Evolutionary conservation across 2,113 vertebrate genomes (phyloP).

Genomic region (Ctenodactylus gundi): DNA sequence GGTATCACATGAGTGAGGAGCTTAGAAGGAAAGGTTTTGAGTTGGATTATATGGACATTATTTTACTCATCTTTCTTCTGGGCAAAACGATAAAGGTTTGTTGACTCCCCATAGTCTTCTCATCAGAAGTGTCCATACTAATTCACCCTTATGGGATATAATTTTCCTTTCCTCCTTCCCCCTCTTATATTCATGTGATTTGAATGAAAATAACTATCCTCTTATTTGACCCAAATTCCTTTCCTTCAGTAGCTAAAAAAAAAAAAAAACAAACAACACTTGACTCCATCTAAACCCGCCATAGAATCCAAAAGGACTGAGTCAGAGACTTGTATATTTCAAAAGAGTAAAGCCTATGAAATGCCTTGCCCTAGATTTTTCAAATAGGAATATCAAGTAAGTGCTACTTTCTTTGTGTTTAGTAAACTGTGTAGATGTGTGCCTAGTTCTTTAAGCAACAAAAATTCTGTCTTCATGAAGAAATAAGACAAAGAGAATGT

Average conservation of each 20-base stretch:
- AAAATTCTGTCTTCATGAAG: not conserved
- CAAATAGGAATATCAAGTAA: not conserved
- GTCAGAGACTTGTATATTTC: not conserved
- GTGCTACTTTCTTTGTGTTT: not conserved
- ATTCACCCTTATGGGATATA: not conserved
- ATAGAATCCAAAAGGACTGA: not conserved
- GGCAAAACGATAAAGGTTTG: not conserved
- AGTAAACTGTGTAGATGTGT: not conserved
- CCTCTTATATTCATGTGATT: not conserved
- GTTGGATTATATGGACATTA: not conserved
- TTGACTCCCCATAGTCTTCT: not conserved
- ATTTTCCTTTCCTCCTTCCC: not conserved
- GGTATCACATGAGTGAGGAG: not conserved
- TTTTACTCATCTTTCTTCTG: slow-evolving; percentile 10
- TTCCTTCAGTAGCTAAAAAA: not conserved
- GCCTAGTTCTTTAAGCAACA: not conserved
- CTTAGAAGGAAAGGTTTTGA: not conserved
- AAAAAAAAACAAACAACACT: not conserved
- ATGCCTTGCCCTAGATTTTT: not conserved
- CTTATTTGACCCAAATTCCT: not conserved
- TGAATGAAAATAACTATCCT: not conserved
- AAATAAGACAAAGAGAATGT: not conserved
- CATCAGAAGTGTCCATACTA: not conserved
- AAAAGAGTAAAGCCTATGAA: not conserved
- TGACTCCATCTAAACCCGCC: not conserved